Evolutionary conservation across 64 coral and sea anemone genomes (phyloP).

Genomic region (Anthopleura sola): DNA sequence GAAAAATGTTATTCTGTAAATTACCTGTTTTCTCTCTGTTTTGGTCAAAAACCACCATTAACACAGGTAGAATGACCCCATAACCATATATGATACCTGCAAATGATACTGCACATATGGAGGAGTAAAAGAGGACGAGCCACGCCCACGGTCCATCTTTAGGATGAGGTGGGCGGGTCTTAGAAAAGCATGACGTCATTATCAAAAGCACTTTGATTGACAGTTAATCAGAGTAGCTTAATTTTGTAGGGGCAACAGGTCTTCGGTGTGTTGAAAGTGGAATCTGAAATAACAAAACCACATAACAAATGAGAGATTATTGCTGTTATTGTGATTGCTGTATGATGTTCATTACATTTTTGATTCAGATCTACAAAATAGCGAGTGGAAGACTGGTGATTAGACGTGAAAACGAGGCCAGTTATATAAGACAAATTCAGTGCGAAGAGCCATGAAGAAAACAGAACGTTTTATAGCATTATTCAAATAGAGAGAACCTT

Average conservation of each 20-base stretch:
- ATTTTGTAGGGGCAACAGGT: not conserved
- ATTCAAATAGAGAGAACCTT: no score
- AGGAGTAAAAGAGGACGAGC: not conserved
- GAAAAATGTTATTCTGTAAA: not conserved
- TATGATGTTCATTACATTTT: no score
- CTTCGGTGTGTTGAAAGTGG: not conserved
- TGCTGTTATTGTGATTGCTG: not conserved
- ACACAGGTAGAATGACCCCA: constrained; percentile 44
- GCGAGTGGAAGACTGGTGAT: no score
- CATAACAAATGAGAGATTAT: no score
- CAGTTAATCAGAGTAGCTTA: not conserved
- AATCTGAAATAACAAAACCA: not conserved
- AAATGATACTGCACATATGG: not conserved
- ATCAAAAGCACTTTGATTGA: not conserved
- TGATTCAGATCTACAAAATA: no score
- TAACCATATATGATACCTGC: constrained; percentile 37
- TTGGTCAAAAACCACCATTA: constrained; percentile 33
- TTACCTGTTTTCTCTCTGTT: constrained; percentile 34
- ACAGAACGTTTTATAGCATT: no score
- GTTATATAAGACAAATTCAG: no score
- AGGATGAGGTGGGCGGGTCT: not conserved
- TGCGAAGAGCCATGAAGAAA: no score
- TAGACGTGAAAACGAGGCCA: no score
- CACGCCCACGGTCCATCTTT: constrained; percentile 19
- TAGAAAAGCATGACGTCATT: constrained; percentile 2